These are phyloP conservation scores for Vespertilio murinus DNA, from an alignment of 2,797 vertebrate species.

Conservation along the genomic window DNA sequence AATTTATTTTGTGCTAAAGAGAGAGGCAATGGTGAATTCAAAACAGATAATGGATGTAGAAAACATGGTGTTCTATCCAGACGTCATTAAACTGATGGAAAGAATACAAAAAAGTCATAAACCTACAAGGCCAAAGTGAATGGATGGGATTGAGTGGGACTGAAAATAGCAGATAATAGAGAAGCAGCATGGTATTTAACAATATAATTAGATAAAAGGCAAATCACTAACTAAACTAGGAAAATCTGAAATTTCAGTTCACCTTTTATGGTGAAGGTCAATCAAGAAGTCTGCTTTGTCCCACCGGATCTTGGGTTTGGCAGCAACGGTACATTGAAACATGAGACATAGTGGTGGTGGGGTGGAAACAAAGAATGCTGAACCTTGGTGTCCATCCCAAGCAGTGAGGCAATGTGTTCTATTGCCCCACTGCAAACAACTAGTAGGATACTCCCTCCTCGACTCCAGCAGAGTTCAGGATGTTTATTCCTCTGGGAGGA, in stretches of 20 bases:
- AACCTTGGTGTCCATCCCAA: not conserved
- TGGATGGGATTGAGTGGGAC: not conserved
- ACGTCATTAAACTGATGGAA: not conserved
- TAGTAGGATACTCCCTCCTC: not conserved
- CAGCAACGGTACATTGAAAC: not conserved
- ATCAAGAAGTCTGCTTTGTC: not conserved
- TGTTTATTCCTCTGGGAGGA: not conserved
- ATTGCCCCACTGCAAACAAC: not conserved
- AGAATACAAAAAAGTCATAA: not conserved
- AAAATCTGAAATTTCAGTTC: constrained; percentile 1
- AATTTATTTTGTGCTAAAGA: constrained; percentile 58
- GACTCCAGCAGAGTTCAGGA: not conserved
- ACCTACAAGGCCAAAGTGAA: not conserved
- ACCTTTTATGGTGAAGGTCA: not conserved
- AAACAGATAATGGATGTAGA: constrained; percentile 43
- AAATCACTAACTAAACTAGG: not conserved
- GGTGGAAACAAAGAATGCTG: not conserved
- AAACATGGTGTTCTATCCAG: constrained; percentile 11
- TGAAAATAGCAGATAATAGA: not conserved
- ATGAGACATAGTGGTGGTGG: not conserved
- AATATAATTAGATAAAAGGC: not conserved
- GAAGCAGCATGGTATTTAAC: not conserved
- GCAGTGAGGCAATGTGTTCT: not conserved
- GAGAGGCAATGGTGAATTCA: constrained; percentile 40
- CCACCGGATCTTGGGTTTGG: not conserved